Conservation (phyloP, 2,888 invertebrate species). For the Colostygia pectinataria region DNA sequence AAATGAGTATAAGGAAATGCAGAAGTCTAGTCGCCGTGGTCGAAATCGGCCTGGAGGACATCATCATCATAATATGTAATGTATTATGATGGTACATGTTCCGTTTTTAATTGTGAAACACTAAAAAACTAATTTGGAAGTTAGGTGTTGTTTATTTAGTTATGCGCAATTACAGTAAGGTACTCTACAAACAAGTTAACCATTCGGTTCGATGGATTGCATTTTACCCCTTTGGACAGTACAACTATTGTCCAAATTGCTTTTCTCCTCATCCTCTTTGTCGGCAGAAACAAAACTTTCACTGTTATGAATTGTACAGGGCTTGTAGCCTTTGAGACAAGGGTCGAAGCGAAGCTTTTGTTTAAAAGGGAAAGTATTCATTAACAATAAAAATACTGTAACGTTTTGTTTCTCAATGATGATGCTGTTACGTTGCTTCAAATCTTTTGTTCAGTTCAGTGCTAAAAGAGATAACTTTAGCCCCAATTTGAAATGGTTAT, state of each 20-base stretch:
- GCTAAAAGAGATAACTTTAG: no score
- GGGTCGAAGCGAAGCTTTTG: conserved; percentile 19
- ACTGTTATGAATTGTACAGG: conserved; percentile 10
- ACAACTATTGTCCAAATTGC: conserved; percentile 21
- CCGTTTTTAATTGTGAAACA: no score
- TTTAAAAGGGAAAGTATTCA: conserved; percentile 29
- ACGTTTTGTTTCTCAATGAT: background rate
- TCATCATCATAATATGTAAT: no score
- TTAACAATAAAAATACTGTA: conserved; percentile 16
- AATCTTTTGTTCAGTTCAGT: background rate
- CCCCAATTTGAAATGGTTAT: no score
- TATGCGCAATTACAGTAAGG: background rate
- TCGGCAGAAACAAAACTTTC: conserved; percentile 23
- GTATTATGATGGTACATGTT: no score
- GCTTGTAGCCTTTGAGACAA: no score
- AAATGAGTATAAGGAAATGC: no score
- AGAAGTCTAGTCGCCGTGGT: no score
- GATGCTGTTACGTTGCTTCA: background rate
- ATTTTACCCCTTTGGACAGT: conserved; percentile 18
- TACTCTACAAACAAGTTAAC: background rate
- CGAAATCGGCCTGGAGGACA: no score
- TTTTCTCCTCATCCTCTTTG: conserved; percentile 24
- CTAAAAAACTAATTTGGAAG: no score
- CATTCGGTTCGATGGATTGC: conserved; percentile 8
- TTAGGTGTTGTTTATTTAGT: no score